Conservation (phyloP, 1,140 invertebrate genomes). For the Calycopis cecrops region DNA sequence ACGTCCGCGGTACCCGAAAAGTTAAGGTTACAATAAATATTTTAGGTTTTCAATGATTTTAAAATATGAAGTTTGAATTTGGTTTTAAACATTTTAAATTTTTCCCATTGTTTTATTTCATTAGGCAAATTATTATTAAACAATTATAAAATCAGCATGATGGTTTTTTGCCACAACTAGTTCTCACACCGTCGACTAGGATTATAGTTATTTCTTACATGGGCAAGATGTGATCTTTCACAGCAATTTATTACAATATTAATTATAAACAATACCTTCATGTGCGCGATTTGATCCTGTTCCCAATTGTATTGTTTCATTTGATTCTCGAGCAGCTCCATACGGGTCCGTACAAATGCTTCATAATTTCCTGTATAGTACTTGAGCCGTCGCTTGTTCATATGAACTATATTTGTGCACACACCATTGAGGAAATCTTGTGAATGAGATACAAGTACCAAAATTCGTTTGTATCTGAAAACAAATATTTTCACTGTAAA, state of each 20-base stretch:
- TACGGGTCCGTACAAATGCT: conserved; percentile 92
- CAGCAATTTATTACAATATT: conserved; percentile 1
- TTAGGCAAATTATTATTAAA: no score
- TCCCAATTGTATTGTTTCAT: conserved; percentile 99
- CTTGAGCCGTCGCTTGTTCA: conserved; percentile 94
- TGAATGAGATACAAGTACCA: conserved; percentile 99
- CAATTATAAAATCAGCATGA: no score
- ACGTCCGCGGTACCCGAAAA: no score
- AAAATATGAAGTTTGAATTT: no score
- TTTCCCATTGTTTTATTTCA: no score
- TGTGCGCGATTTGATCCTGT: conserved; percentile 99
- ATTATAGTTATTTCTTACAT: no score
- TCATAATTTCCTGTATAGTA: conserved; percentile 99
- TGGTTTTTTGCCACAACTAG: no score
- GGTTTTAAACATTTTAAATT: no score
- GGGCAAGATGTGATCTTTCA: background rate
- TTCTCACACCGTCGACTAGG: no score
- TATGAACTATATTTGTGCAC: conserved; percentile 98
- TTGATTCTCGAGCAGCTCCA: conserved; percentile 98
- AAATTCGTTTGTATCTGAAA: conserved; percentile 93
- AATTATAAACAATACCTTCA: conserved; percentile 85
- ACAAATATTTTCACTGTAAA: background rate
- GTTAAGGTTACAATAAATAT: no score
- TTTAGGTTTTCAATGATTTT: no score
- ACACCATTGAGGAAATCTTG: conserved; percentile 99